Base-by-base conservation (phyloP, 1,140 invertebrate genomes). In the Diuraphis noxia region DNA sequence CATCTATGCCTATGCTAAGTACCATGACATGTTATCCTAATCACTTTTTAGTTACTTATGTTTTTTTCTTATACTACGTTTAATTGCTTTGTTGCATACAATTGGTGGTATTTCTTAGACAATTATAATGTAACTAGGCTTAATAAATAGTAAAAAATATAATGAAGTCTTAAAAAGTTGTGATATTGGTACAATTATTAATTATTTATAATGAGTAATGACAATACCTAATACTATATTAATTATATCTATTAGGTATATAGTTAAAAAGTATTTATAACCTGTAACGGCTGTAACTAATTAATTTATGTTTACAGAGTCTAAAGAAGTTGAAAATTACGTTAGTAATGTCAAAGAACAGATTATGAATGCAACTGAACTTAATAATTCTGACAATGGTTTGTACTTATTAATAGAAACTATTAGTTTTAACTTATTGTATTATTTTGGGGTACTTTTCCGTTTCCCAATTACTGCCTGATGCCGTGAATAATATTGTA, bases 351-450 rank as follows among this genome's bases (percentile, higher is more conserved):
- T 91, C 30, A 91, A 91, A 81, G 89, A 91, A 46, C 41, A 81
- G 82, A 81, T 91, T 52, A 91, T 91, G 63, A 91, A 82, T 52
- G n/a, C 72, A 46, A 49, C 36, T 30, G 77, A 82, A 52, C 40
- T 40, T 40, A 91, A 77, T 46, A 79, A 91, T 91, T 82, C 89
- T 81, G 89, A 91, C 9, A 30, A 91, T 36, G 56, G 89, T 81
- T 36, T n/a, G 77, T 91, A n/a, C n/a, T n/a, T n/a, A 46, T 36
- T 23, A 49, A 49, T 49, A 49, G 21, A 21, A 49, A 7, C 46
- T 49, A 21, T 49, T 49, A 49, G 46, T 21, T 49, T 21, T 49
- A 9, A 43, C 21, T 46, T 46, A 46, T 46, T 46, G 10, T 46
- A 2, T 17, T 17, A 46, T n/a, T n/a, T n/a, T n/a, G n/a, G n/a